Conservation (phyloP, 2,113 vertebrate species). For the Sorex araneus region DNA sequence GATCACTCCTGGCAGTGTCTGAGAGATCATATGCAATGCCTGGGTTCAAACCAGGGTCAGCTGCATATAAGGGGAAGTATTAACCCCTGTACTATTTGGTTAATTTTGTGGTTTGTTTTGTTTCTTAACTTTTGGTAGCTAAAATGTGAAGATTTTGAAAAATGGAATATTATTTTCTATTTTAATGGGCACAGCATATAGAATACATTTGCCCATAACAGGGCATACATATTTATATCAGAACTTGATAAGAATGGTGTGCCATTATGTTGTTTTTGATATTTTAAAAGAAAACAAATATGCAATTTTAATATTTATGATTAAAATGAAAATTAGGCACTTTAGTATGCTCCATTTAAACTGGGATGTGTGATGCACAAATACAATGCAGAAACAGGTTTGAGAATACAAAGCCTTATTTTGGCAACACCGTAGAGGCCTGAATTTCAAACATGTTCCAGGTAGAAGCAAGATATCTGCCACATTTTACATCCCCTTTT, state of each 20-base stretch:
- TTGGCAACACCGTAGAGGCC: slow-evolving; percentile 45
- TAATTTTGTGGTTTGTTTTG: background rate
- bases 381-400: slow-evolving; percentile 63
- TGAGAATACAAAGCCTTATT: slow-evolving; percentile 60
- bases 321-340: slow-evolving; percentile 59
- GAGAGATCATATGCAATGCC: no score
- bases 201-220: slow-evolving; percentile 38
- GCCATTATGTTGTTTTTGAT: slow-evolving; percentile 45
- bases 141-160: background rate
- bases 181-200: slow-evolving; percentile 11
- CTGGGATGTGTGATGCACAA: slow-evolving; percentile 16
- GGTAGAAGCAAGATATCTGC: slow-evolving; percentile 48
- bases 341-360: slow-evolving; percentile 55
- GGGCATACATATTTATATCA: slow-evolving; percentile 29
- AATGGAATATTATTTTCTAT: slow-evolving; percentile 19
- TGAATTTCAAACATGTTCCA: slow-evolving; percentile 55
- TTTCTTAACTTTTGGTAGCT: slow-evolving; percentile 51
- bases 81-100: no score
- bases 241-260: slow-evolving; percentile 56
- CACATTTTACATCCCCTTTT: slow-evolving; percentile 44
- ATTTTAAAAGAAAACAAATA: slow-evolving; percentile 55
- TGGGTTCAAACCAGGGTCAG: no score
- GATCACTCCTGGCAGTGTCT: no score
- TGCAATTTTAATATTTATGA: slow-evolving; percentile 64
- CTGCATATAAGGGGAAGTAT: no score